Evolutionary conservation across 2,797 vertebrate genomes (phyloP), one percentile per base, ranked within the genome.

Genomic region (Sebastes cheni): DNA sequence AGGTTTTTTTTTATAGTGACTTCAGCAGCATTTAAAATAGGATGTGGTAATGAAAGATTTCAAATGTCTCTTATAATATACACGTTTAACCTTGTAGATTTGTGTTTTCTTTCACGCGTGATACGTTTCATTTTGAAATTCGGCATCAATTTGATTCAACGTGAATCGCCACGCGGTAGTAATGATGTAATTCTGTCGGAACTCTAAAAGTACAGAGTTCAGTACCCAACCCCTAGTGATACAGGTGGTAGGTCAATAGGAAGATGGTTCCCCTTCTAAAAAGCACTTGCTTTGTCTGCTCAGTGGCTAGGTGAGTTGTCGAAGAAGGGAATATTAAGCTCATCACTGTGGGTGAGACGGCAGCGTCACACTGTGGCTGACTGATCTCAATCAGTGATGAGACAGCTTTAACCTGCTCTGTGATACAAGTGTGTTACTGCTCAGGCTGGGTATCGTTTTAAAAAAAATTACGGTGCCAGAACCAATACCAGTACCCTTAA

Each of bases 241-340:
- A 5, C 16, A 14, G 22, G 36, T 61, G 36, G 12, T 39, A 27
- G 56, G 56, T 7, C 29, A 34, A 18, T 1, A 29, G 16, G 6
- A 11, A 27, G 62, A 27, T 29, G 10, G 18, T 16, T 50, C n/a
- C 93, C 96, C 96, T 96, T 96, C 93, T 77, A 9, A 96, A 97
- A 97, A 97, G 97, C 96, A 96, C 96, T 97, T 88, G 93, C 74
- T 91, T 85, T 81, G 96, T 95, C 91, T 74, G 80, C 2, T 80
- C 86, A 0, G 94, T 98, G 97, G 92, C 96, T 68, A 67, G 3
- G 95, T 77, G 94, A 96, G 96, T 93, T 95, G 96, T 97, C 96
- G 94, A 87, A 72, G 96, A 96, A 96, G 96, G 97, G 95, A 90
- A 94, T 82, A 92, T 92, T 72, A 13, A 91, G 39, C 18, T 64